Evolutionary conservation across 1,140 invertebrate genomes (phyloP).

Genomic region (Brachionus asplanchnoidis): DNA sequence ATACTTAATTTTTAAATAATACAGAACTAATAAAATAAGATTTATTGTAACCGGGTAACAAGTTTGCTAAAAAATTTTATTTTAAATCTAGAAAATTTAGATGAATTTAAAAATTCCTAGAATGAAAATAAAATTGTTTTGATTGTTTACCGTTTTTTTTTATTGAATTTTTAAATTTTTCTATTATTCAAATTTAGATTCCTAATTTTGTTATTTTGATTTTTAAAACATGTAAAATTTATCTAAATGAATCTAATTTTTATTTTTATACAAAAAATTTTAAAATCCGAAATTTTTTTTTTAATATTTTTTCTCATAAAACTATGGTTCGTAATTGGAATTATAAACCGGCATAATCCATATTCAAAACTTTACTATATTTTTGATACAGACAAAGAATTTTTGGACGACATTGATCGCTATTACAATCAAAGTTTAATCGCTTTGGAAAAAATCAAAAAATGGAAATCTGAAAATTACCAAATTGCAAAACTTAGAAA

Average conservation of each 20-base stretch:
- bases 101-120: not conserved
- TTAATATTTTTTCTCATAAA: not conserved
- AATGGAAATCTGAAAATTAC: not conserved
- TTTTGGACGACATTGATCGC: not conserved
- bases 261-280: not conserved
- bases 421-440: not conserved
- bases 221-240: not conserved
- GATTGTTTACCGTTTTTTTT: not conserved
- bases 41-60: not conserved
- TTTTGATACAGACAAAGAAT: not conserved
- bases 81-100: not conserved
- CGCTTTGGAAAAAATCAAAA: not conserved
- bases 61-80: not conserved
- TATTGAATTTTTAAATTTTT: not conserved
- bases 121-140: too few relatives aligned
- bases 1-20: too few relatives aligned
- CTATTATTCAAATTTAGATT: not conserved
- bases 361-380: constrained; percentile 1
- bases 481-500: not conserved
- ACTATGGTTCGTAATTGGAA: not conserved
- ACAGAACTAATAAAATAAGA: not conserved
- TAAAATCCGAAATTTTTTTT: not conserved
- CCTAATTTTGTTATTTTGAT: not conserved
- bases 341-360: not conserved
- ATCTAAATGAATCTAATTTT: not conserved